phyloP scores from a whole-genome alignment of 2,797 vertebrate species.

The Melanotaenia boesemani region DNA sequence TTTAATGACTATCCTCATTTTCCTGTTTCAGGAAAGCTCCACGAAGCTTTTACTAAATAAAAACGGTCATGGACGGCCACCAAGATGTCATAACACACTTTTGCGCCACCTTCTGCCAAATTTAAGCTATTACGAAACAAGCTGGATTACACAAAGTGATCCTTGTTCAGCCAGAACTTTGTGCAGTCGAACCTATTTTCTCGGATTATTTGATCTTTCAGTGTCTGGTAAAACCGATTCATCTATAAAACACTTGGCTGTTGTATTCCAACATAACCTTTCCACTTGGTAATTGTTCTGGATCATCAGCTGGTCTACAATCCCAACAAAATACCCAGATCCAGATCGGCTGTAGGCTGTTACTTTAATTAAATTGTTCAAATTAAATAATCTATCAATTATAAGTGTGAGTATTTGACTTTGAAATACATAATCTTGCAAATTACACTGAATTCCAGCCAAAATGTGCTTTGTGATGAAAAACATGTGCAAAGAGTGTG shows the following conservation, averaged over 20 bases:
- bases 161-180: background rate
- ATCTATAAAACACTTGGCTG: conserved; percentile 2
- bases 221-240: background rate
- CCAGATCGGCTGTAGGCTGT: background rate
- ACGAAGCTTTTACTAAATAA: background rate
- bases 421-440: too few species aligned
- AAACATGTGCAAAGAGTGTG: background rate
- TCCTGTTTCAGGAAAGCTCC: background rate
- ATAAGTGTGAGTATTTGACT: background rate
- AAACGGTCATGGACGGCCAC: background rate
- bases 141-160: background rate
- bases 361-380: background rate
- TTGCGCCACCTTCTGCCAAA: conserved; percentile 45
- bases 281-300: conserved; percentile 4
- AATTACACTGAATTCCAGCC: background rate
- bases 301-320: background rate
- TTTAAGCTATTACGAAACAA: conserved; percentile 17
- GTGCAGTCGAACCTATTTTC: background rate
- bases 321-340: background rate
- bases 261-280: conserved; percentile 29
- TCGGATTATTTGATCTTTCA: background rate
- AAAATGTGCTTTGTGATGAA: background rate
- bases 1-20: background rate
- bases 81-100: background rate
- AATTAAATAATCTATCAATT: background rate